Conservation (phyloP, 2,888 invertebrate genomes). For the Lissonota sp. region DNA sequence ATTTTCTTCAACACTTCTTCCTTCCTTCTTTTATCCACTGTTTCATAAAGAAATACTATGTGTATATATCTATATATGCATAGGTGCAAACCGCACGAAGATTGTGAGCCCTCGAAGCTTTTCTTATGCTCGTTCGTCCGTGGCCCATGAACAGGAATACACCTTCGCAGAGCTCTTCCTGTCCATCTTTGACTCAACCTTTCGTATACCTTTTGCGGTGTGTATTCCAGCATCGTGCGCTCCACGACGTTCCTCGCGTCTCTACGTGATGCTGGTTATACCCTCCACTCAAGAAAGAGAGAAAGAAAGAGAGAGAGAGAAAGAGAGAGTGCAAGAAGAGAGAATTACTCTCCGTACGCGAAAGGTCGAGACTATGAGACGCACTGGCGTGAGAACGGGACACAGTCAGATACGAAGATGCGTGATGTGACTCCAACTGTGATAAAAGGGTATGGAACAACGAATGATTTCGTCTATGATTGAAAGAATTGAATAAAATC, state of each 20-base stretch:
- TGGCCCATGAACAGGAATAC: slow-evolving; percentile 39
- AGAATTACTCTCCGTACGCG: slow-evolving; percentile 7
- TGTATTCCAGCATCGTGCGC: slow-evolving; percentile 33
- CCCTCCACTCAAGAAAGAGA: slow-evolving; percentile 26
- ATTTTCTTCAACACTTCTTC: slow-evolving; percentile 60
- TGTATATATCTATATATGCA: slow-evolving; percentile 1
- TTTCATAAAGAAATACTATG: slow-evolving; percentile 24
- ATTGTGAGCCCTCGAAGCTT: slow-evolving; percentile 16
- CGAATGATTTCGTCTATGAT: slow-evolving; percentile 36
- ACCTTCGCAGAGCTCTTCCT: slow-evolving; percentile 51
- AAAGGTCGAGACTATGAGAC: slow-evolving; percentile 35
- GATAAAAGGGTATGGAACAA: slow-evolving; percentile 7
- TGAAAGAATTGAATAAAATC: slow-evolving; percentile 24
- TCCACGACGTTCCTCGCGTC: slow-evolving; percentile 30
- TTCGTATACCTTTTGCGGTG: slow-evolving; percentile 62
- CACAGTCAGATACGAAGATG: slow-evolving; percentile 25
- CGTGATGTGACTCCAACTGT: slow-evolving; percentile 14
- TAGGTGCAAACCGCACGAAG: slow-evolving; percentile 26
- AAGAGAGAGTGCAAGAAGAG: slow-evolving; percentile 12
- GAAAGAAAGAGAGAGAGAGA: not conserved
- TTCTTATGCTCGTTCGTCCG: slow-evolving; percentile 49
- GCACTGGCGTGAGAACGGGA: slow-evolving; percentile 54
- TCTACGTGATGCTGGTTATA: slow-evolving; percentile 61
- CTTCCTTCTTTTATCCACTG: slow-evolving; percentile 39
- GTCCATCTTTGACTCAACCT: slow-evolving; percentile 48